These are phyloP conservation scores for Noctua janthina DNA, from an alignment of 2,888 invertebrate genomes.

Conservation along the genomic window DNA sequence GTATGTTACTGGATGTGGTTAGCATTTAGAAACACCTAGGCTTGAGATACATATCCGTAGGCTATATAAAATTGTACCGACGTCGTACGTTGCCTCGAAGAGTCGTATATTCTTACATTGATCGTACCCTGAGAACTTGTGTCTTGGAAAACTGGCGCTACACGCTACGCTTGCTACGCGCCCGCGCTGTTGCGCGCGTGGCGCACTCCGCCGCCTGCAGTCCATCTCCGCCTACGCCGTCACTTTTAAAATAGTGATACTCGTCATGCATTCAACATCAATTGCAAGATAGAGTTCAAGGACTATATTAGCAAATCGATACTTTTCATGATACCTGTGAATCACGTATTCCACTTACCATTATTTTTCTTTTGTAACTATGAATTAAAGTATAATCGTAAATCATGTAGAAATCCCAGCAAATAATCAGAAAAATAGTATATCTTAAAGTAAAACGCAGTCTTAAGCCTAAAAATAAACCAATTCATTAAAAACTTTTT, in stretches of 20 bases:
- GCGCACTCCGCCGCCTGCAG: not conserved
- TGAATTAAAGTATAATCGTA: not conserved
- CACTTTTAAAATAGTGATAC: constrained; percentile 19
- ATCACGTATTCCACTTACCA: not conserved
- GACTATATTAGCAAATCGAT: constrained; percentile 18
- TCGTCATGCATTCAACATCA: not conserved
- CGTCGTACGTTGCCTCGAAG: constrained; percentile 1
- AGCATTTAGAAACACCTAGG: constrained; percentile 25
- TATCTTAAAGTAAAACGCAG: not conserved
- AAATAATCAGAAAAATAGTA: not conserved
- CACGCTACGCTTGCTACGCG: constrained; percentile 49
- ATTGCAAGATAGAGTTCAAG: constrained; percentile 24
- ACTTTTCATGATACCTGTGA: not conserved
- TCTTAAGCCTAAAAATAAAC: not conserved
- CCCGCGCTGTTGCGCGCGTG: not conserved
- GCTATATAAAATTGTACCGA: not conserved
- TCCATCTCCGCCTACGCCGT: not conserved
- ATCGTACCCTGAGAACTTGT: constrained; percentile 10
- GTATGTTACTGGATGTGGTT: constrained; percentile 8
- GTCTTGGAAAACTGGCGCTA: constrained; percentile 9
- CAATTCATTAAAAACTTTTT: not conserved
- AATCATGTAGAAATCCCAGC: not conserved
- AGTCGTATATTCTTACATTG: constrained; percentile 6
- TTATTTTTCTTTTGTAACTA: not conserved
- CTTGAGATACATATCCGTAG: constrained; percentile 13